Percentiles rank a stretch among this genome's conserved stretches.
phyloP scores from a whole-genome alignment of 2,888 invertebrate genomes.

The Pocota personata region DNA sequence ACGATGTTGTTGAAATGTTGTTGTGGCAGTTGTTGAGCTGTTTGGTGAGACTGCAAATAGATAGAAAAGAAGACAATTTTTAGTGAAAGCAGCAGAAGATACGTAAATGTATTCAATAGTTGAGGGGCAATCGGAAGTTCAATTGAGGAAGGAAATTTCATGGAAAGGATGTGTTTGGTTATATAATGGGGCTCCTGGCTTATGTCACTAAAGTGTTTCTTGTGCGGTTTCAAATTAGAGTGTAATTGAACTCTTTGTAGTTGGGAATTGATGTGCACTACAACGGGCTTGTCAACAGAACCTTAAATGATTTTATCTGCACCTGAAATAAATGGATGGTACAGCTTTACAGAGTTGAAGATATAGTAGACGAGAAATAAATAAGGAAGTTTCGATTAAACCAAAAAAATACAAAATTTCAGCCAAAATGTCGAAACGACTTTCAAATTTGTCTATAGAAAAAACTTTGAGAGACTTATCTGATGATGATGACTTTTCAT shows the following conservation, averaged over 20 bases:
- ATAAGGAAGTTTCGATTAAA: too few relatives aligned
- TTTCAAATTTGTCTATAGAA: too few relatives aligned
- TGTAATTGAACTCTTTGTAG: neutral
- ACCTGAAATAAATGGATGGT: too few relatives aligned
- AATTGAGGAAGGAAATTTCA: neutral
- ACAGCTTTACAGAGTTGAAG: too few relatives aligned
- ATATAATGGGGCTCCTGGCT: neutral
- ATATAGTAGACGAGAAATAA: too few relatives aligned
- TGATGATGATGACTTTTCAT: too few relatives aligned
- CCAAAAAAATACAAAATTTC: too few relatives aligned
- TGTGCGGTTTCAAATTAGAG: neutral
- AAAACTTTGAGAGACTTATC: too few relatives aligned
- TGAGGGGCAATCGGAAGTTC: neutral
- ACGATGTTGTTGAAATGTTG: conserved; percentile 74
- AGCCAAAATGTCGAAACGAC: too few relatives aligned
- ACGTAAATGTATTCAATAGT: neutral
- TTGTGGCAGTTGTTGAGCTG: conserved; percentile 76
- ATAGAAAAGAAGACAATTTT: neutral
- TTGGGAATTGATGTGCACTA: neutral
- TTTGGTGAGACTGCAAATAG: conserved; percentile 76
- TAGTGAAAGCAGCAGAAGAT: neutral
- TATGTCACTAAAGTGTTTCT: neutral
- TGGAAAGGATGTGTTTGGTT: neutral
- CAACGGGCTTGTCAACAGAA: neutral
- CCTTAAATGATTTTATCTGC: too few relatives aligned